Conservation (phyloP, 2,888 invertebrate genomes). For the Caenorhabditis sp. region DNA sequence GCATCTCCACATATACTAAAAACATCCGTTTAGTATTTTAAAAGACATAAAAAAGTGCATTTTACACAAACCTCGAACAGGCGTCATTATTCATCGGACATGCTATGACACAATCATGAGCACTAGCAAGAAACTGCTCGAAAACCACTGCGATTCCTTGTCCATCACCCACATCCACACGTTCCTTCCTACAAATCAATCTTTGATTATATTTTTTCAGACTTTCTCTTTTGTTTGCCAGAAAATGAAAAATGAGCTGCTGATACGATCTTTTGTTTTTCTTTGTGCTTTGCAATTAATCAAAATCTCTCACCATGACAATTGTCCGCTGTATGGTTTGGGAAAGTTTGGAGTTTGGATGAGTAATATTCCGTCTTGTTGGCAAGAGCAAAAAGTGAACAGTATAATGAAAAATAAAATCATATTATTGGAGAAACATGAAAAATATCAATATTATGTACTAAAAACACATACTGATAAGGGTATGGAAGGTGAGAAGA, state of each 20-base stretch:
- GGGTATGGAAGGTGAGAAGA: no score
- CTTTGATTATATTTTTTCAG: no score
- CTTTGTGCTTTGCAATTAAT: no score
- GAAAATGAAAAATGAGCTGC: background rate
- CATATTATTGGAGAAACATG: background rate
- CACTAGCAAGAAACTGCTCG: conserved; percentile 36
- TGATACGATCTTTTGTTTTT: no score
- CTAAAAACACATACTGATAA: no score
- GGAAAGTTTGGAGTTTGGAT: conserved; percentile 24
- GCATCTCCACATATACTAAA: conserved; percentile 38
- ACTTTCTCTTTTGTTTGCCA: background rate
- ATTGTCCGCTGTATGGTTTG: conserved; percentile 21
- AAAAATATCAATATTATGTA: background rate
- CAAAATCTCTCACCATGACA: conserved; percentile 20
- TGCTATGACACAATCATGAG: conserved; percentile 33
- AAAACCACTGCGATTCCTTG: conserved; percentile 31
- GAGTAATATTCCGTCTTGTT: conserved; percentile 13
- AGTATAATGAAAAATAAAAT: background rate
- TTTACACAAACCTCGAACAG: conserved; percentile 29
- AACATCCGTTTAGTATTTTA: background rate
- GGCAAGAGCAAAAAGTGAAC: background rate
- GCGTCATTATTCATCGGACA: conserved; percentile 21
- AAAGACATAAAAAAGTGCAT: conserved; percentile 1
- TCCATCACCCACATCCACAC: conserved; percentile 6
- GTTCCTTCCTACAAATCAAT: conserved; percentile 6